Base-by-base conservation (phyloP, 1,140 invertebrate species). In the Phenacoccus solenopsis region DNA sequence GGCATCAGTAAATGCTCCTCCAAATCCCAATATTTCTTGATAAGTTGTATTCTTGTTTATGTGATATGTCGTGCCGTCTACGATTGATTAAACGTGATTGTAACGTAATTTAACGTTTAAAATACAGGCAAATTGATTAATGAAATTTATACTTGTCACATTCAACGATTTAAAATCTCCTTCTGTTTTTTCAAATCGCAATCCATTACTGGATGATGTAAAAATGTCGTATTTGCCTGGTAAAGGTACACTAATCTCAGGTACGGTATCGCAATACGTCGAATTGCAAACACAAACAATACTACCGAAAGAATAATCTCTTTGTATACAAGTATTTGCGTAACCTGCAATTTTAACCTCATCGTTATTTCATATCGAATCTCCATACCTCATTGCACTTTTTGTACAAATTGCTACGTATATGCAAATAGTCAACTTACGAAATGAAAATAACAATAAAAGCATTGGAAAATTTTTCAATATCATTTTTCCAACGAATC, bases 1-100 rank as follows among this genome's bases (percentile, higher is more conserved):
- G 0, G 93, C 79, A 77, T 96, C 94, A 0, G 92, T 96, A 72
- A 94, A 91, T 0, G 93, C 89, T 16, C 90, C 92, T 0, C 93
- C 93, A 77, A 93, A 95, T 0, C 93, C 93, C 68, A 84, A 72
- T 5, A 90, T 84, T 24, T 70, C 82, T 75, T 90, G 88, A 73
- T 80, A 84, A 0, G 59, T 78, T 21, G 73, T 76, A 1, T 59
- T 76, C 28, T 73, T 74, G 28, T 80, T 72, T 27, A 81, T 28
- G 0, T 73, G 32, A 38, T 38, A 38, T 38, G n/a, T 9, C 9
- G n/a, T n/a, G 9, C 32, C 32, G n/a, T n/a, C n/a, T n/a, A n/a
- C n/a, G n/a, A n/a, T n/a, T n/a, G n/a, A n/a, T n/a, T 38, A 38
- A 38, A 38, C 32, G n/a, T 10, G n/a, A 38, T 38, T 10, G 32